phyloP scores from a whole-genome alignment of 2,888 invertebrate genomes.

The Rhagium mordax region DNA sequence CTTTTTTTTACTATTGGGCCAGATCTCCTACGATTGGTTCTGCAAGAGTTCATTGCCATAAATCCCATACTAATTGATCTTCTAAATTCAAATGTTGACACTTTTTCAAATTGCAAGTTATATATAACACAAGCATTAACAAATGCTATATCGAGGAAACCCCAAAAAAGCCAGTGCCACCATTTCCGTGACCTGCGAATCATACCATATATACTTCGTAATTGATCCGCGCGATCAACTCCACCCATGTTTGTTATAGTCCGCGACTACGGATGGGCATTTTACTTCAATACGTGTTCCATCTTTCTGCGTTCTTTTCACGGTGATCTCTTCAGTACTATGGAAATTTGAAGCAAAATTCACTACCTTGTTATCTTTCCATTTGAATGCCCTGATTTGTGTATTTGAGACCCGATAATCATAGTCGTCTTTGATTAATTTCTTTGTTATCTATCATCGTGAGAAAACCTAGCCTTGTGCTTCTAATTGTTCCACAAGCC shows the following conservation, averaged over 20 bases:
- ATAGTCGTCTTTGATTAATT: conserved; percentile 48
- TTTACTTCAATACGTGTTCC: no score
- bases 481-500: conserved; percentile 40
- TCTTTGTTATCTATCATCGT: conserved; percentile 38
- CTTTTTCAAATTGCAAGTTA: conserved; percentile 28
- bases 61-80: conserved; percentile 25
- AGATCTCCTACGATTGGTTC: not conserved
- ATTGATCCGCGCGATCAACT: conserved; percentile 27
- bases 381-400: conserved; percentile 37
- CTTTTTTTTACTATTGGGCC: conserved; percentile 15
- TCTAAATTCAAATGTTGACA: conserved; percentile 30
- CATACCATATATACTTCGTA: conserved; percentile 27
- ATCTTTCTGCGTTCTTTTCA: not conserved
- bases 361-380: conserved; percentile 39
- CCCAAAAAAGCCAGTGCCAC: conserved; percentile 21
- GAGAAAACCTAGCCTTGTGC: conserved; percentile 34
- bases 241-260: conserved; percentile 28
- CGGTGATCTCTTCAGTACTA: not conserved
- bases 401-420: conserved; percentile 37
- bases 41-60: conserved; percentile 20
- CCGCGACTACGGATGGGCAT: conserved; percentile 19
- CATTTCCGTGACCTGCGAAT: conserved; percentile 25
- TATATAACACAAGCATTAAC: conserved; percentile 26
- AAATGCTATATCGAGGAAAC: conserved; percentile 30
- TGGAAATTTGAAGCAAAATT: conserved; percentile 45